Conservation (phyloP, 1,140 invertebrate species). For the Drosophila navojoa region DNA sequence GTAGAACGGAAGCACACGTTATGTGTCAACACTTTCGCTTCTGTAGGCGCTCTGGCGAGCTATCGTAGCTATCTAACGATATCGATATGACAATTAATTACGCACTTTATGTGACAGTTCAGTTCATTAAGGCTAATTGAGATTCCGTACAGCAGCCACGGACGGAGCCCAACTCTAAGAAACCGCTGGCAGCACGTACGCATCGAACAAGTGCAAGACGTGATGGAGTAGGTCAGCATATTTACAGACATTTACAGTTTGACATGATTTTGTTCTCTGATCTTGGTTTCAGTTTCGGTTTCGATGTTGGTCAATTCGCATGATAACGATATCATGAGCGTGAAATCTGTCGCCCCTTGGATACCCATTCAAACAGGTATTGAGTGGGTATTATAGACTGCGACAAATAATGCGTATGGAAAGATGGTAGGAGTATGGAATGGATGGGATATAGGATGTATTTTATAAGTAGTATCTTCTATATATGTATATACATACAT, state of each 20-base stretch:
- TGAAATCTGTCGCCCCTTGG: constrained; percentile 62
- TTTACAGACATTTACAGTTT: constrained; percentile 21
- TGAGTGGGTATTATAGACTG: not conserved
- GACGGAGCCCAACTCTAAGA: not conserved
- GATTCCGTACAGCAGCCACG: constrained; percentile 60
- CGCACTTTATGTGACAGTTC: constrained; percentile 59
- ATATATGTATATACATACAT: no score
- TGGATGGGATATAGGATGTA: not conserved
- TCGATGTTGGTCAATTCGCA: no score
- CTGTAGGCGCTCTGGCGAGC: not conserved
- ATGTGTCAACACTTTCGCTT: constrained; percentile 22
- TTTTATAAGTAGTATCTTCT: no score
- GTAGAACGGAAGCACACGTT: constrained; percentile 47
- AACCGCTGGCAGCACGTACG: constrained; percentile 19
- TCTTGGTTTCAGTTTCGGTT: not conserved
- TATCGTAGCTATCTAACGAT: not conserved
- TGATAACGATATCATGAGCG: constrained; percentile 60
- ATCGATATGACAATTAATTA: constrained; percentile 66
- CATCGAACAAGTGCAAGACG: constrained; percentile 31
- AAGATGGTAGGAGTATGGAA: not conserved
- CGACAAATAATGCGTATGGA: not conserved
- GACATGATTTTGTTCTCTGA: constrained; percentile 9
- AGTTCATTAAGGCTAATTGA: constrained; percentile 72
- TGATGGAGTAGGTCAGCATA: constrained; percentile 56
- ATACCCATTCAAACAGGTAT: not conserved